These are phyloP conservation scores for Laspeyria flexula DNA, from an alignment of 2,888 invertebrate species.

Conservation along the genomic window DNA sequence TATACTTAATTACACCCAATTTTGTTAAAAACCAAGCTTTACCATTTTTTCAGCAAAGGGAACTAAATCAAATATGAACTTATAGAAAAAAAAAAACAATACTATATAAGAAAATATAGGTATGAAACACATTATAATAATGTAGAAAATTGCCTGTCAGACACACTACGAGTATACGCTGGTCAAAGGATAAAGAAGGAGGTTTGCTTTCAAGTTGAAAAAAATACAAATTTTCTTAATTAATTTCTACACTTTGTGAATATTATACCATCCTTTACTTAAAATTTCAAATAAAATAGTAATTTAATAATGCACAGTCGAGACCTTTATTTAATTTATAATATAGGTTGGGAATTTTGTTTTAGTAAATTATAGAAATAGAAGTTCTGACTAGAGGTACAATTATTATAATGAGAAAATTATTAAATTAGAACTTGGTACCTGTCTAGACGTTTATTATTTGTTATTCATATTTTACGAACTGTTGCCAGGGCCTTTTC, in stretches of 20 bases:
- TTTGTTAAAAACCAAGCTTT: too few species aligned
- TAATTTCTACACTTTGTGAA: conserved; percentile 44
- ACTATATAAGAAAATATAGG: conserved; percentile 26
- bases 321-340: background rate
- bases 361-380: background rate
- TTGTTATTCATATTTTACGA: too few species aligned
- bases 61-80: too few species aligned
- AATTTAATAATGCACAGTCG: conserved; percentile 2
- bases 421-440: background rate
- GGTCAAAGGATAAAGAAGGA: conserved; percentile 70
- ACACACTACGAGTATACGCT: conserved; percentile 61
- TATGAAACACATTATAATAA: conserved; percentile 61
- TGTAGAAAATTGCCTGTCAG: conserved; percentile 79
- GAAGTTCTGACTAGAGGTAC: background rate
- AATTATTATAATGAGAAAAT: background rate
- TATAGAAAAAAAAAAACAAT: too few species aligned
- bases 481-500: too few species aligned
- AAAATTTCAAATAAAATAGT: conserved; percentile 9
- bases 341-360: background rate
- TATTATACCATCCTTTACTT: conserved; percentile 31
- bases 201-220: conserved; percentile 44
- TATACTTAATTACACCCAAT: too few species aligned
- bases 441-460: background rate
- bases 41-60: too few species aligned
- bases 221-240: conserved; percentile 46